Percentiles rank a stretch among this genome's conserved stretches.
These are phyloP conservation scores for Syrrhaptes paradoxus DNA, from an alignment of 2,113 vertebrate genomes.

Conservation along the genomic window DNA sequence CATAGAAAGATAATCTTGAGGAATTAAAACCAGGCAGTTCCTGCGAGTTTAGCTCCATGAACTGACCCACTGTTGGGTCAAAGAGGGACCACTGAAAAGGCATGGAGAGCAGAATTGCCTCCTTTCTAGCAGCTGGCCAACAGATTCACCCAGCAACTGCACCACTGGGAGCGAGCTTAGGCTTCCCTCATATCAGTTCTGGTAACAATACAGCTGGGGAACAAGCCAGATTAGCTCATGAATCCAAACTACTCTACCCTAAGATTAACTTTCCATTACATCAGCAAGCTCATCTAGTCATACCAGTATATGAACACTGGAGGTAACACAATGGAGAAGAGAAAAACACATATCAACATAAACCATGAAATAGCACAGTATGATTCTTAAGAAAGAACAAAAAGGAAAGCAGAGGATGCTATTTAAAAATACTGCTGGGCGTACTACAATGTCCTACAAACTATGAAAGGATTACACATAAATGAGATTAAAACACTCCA, in stretches of 20 bases:
- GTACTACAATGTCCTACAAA: background rate
- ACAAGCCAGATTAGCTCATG: background rate
- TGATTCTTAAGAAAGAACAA: background rate
- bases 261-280: background rate
- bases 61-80: background rate
- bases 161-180: accelerated
- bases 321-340: background rate
- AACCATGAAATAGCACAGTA: background rate
- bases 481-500: background rate
- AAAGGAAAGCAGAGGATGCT: background rate
- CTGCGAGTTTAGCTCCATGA: background rate
- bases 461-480: background rate
- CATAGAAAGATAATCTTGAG: background rate
- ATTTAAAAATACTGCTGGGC: background rate
- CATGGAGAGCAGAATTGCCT: background rate
- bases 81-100: background rate
- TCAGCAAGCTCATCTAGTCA: background rate
- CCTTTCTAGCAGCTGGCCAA: background rate
- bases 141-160: background rate
- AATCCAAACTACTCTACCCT: background rate
- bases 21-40: background rate
- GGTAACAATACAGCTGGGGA: background rate
- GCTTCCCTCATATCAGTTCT: background rate
- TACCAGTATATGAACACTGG: background rate
- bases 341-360: background rate